Evolutionary conservation across 2,888 invertebrate genomes (phyloP).

Genomic region (Colletes collaris): DNA sequence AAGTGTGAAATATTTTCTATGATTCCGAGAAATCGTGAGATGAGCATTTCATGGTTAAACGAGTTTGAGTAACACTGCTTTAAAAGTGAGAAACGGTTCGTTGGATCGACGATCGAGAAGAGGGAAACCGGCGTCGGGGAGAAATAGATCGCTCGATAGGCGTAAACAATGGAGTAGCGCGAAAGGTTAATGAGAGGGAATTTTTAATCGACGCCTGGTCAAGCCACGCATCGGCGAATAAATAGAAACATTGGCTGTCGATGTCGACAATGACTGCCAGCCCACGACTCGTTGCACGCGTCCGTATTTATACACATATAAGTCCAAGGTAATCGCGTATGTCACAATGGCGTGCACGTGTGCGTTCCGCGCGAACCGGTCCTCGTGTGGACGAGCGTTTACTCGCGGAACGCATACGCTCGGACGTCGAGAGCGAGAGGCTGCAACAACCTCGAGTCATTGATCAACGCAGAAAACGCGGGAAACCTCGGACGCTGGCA

Average conservation of each 20-base stretch:
- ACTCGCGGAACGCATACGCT: constrained; percentile 19
- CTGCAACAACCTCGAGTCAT: constrained; percentile 69
- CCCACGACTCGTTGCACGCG: constrained; percentile 56
- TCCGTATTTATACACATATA: constrained; percentile 64
- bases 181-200: constrained; percentile 52
- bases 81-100: too few relatives aligned
- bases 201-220: constrained; percentile 31
- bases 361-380: constrained; percentile 34
- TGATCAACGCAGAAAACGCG: constrained; percentile 74
- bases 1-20: too few relatives aligned
- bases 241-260: constrained; percentile 38
- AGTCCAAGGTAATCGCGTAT: constrained; percentile 81
- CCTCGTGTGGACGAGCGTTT: constrained; percentile 20
- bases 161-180: constrained; percentile 38
- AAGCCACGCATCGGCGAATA: neutral
- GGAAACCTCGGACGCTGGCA: constrained; percentile 60
- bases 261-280: constrained; percentile 60
- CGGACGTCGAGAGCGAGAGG: constrained; percentile 29
- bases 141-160: constrained; percentile 10
- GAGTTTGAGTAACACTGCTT: too few relatives aligned
- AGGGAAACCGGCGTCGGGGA: too few relatives aligned
- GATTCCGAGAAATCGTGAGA: too few relatives aligned
- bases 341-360: constrained; percentile 75
- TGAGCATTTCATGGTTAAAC: too few relatives aligned
- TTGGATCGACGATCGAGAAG: too few relatives aligned